Conservation (phyloP, 2,113 vertebrate species). For the Lethenteron camtschaticum region DNA sequence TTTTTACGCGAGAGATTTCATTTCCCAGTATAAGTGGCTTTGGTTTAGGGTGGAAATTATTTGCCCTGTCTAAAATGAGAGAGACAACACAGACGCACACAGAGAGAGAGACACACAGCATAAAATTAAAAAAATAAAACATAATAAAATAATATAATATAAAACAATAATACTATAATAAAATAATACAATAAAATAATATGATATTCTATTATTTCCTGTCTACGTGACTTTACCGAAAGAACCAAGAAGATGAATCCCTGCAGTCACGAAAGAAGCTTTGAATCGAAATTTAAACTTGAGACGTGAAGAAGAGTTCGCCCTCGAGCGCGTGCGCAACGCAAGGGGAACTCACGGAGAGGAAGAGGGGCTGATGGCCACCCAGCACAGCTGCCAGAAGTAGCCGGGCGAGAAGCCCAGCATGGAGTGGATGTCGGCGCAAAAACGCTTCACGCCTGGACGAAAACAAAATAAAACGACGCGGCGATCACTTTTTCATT, state of each 20-base stretch:
- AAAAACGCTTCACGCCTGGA: conserved; percentile 66
- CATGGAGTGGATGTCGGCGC: conserved; percentile 63
- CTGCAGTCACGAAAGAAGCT: no score
- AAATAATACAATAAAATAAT: not conserved
- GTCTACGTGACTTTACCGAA: not conserved
- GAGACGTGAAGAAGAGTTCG: not conserved
- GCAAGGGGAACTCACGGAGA: conserved; percentile 42
- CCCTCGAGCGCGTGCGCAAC: not conserved
- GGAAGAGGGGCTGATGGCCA: conserved; percentile 62
- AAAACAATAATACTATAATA: not conserved
- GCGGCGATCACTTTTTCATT: not conserved
- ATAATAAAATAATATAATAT: not conserved
- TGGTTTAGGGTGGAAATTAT: no score
- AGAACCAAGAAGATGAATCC: no score
- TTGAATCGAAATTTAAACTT: not conserved
- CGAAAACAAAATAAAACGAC: conserved; percentile 8
- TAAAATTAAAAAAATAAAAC: not conserved
- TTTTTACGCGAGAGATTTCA: no score
- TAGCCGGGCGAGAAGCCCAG: conserved; percentile 67
- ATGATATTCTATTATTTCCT: not conserved
- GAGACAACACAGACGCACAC: no score
- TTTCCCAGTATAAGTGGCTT: no score
- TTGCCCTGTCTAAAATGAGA: no score
- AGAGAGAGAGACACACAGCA: no score
- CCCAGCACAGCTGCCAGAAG: conserved; percentile 87